Base-by-base conservation (phyloP, 2,113 vertebrate genomes). In the Crotalus viridis region DNA sequence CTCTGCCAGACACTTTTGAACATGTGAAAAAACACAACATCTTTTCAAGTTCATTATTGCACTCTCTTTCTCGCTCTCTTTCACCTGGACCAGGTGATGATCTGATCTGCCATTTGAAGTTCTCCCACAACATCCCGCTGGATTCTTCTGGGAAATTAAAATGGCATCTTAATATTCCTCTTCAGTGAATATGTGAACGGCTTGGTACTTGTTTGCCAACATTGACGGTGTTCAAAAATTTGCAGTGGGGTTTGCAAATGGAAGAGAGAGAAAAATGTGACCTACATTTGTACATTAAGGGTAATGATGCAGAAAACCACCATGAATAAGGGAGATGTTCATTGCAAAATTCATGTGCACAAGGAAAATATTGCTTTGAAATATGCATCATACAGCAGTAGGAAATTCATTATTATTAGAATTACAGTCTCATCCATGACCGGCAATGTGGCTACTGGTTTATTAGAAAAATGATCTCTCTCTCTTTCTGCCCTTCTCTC, bases 211-310 rank as follows among this genome's bases (percentile, higher is more conserved):
- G 74, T 39, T 81, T 81, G 74, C 74, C 33, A 81, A 81, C 15
- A 21, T 43, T 9, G 33, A 33, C 33, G 3, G 33, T 3, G 17
- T 39, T 81, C 74, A 43, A 6, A 21, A 81, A 81, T 39, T 43
- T 81, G 74, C 74, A 81, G n/a, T 21, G 17, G 74, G 74, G 17
- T 21, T 81, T 81, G 74, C 74, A 81, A 81, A 21, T 21, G n/a
- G 33, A 81, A 81, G 2, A 17, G 33, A 3, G 33, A 81, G 39
- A 8, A n/a, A n/a, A 69, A 74, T 69, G 28, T 43, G 74, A 81
- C 74, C 74, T 81, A 81, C n/a, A 81, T 81, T 39, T 39, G 74
- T 81, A 81, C n/a, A 81, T 81, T 33, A 81, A 81, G 69, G n/a
- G 69, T 81, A 81, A 39, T 81, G 74, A 81, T 39, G 33, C 33